Evolutionary conservation across 2,888 invertebrate genomes (phyloP).

Genomic region (Chrysotoxum bicinctum): DNA sequence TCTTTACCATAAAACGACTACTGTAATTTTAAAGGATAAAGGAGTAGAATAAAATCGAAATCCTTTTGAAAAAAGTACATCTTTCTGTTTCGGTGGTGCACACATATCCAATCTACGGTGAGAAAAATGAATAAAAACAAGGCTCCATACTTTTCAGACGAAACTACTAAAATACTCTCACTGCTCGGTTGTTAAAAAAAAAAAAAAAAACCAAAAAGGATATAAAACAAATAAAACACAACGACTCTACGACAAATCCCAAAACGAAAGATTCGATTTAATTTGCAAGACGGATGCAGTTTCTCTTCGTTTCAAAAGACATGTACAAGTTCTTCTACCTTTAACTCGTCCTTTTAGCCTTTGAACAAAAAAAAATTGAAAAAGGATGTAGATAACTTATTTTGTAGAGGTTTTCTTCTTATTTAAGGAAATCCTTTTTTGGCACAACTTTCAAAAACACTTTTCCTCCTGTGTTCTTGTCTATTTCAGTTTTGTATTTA

Average conservation of each 20-base stretch:
- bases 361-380: background rate
- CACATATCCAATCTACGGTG: slow-evolving; percentile 31
- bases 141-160: background rate
- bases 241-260: slow-evolving; percentile 48
- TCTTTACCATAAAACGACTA: background rate
- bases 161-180: slow-evolving; percentile 34
- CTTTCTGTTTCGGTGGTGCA: slow-evolving; percentile 19
- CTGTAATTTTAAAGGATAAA: slow-evolving; percentile 51
- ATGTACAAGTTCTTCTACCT: background rate
- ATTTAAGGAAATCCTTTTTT: slow-evolving; percentile 53
- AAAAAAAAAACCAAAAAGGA: slow-evolving; percentile 15
- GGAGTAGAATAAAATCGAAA: slow-evolving; percentile 57
- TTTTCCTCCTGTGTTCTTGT: slow-evolving; percentile 48
- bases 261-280: slow-evolving; percentile 66
- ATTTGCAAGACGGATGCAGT: slow-evolving; percentile 65
- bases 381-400: slow-evolving; percentile 49
- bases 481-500: background rate
- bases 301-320: background rate
- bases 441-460: slow-evolving; percentile 59
- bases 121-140: background rate
- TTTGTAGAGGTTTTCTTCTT: slow-evolving; percentile 59
- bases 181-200: background rate
- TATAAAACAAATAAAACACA: slow-evolving; percentile 53
- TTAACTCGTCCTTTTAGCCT: slow-evolving; percentile 18
- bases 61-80: slow-evolving; percentile 60